phyloP scores from a whole-genome alignment of 2,113 vertebrate genomes.

The Menidia beryllina region DNA sequence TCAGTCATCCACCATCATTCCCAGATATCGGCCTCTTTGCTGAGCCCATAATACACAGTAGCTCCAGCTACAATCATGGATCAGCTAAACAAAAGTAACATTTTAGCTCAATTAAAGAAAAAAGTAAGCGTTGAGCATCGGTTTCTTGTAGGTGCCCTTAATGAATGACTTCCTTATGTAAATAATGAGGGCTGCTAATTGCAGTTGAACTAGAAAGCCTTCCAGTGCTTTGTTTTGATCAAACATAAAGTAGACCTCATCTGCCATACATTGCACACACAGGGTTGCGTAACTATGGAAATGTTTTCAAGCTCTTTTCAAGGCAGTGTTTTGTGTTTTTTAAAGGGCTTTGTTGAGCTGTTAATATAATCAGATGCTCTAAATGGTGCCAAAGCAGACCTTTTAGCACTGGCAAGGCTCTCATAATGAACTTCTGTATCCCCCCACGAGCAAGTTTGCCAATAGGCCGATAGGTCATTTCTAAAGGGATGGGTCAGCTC shows the following conservation, averaged over 20 bases:
- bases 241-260: conserved; percentile 9
- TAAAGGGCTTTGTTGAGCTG: neutral
- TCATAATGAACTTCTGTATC: conserved; percentile 78
- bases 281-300: conserved; percentile 19
- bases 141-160: neutral
- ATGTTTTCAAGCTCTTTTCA: conserved; percentile 18
- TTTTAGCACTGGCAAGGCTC: conserved; percentile 62
- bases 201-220: conserved; percentile 21
- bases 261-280: conserved; percentile 26
- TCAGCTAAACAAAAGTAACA: too few relatives aligned
- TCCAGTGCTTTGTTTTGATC: conserved; percentile 11
- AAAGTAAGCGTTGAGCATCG: too few relatives aligned
- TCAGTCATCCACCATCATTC: too few relatives aligned
- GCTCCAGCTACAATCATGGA: too few relatives aligned
- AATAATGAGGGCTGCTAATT: conserved; percentile 9
- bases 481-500: conserved; percentile 63
- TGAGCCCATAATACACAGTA: neutral
- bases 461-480: conserved; percentile 77
- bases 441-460: conserved; percentile 66
- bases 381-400: conserved; percentile 64
- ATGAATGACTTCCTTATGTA: neutral
- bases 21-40: neutral
- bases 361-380: conserved; percentile 59
- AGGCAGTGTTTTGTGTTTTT: conserved; percentile 1
- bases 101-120: neutral